Conservation (phyloP, 2,113 vertebrate genomes). For the Sterna hirundo region DNA sequence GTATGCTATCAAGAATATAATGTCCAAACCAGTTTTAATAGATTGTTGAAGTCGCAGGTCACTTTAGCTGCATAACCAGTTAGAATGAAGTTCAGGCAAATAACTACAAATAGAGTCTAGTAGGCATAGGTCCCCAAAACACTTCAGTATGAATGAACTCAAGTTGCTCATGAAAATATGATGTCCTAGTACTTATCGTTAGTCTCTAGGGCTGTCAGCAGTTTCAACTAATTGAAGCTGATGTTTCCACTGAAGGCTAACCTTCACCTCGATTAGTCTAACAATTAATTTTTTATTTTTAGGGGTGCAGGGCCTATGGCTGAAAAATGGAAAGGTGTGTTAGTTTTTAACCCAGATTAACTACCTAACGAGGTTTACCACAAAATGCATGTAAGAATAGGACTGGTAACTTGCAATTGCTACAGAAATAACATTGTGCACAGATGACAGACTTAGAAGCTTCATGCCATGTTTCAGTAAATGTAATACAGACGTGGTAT, state of each 20-base stretch:
- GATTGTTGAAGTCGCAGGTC: background rate
- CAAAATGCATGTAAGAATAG: rapidly evolving
- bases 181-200: background rate
- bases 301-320: background rate
- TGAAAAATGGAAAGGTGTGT: background rate
- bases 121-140: background rate
- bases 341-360: background rate
- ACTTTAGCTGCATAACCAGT: background rate
- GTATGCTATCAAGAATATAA: slow-evolving; percentile 68
- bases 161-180: background rate
- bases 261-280: background rate
- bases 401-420: background rate
- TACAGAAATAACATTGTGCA: background rate
- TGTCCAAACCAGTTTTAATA: background rate
- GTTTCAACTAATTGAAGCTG: background rate
- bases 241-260: background rate
- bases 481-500: background rate
- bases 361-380: background rate
- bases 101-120: background rate
- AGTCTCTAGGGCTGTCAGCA: background rate
- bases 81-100: background rate
- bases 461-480: background rate
- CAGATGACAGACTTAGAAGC: background rate
- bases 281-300: background rate
- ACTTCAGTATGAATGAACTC: background rate